phyloP scores from a whole-genome alignment of 2,888 invertebrate genomes.

The Exocentrus adspersus region DNA sequence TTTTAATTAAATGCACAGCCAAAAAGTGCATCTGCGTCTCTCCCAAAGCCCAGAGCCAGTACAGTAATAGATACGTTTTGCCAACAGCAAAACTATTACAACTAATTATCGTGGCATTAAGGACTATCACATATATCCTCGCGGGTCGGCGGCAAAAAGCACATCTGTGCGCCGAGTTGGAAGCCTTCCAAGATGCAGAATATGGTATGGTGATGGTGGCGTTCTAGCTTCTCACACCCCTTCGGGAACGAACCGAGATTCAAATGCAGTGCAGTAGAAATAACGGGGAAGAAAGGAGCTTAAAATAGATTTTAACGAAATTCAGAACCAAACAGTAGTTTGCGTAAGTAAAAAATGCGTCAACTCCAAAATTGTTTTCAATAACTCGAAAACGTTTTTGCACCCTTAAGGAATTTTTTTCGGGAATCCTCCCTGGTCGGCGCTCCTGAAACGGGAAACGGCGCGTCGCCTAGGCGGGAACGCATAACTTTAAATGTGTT shows the following conservation, averaged over 20 bases:
- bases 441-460: slow-evolving; percentile 39
- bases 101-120: slow-evolving; percentile 23
- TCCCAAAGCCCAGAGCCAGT: too few species aligned
- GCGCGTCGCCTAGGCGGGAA: slow-evolving; percentile 46
- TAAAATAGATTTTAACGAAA: too few species aligned
- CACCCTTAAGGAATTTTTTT: too few species aligned
- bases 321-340: too few species aligned
- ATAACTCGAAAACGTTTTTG: too few species aligned
- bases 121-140: background rate
- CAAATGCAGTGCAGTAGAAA: too few species aligned
- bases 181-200: slow-evolving; percentile 32
- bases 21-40: background rate
- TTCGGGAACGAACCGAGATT: slow-evolving; percentile 42
- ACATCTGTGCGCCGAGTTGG: slow-evolving; percentile 36
- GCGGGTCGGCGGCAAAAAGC: slow-evolving; percentile 26
- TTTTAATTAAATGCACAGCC: background rate
- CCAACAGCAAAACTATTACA: slow-evolving; percentile 13
- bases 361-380: too few species aligned
- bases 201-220: too few species aligned
- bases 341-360: too few species aligned
- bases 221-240: slow-evolving; percentile 7
- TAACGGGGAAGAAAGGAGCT: too few species aligned
- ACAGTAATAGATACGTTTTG: background rate
- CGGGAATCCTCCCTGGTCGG: background rate
- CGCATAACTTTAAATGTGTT: slow-evolving; percentile 49